Percentiles rank a stretch among this genome's conserved stretches.
Evolutionary conservation across 1,140 invertebrate genomes (phyloP).

Genomic region (Bursaphelenchus mucronatus): DNA sequence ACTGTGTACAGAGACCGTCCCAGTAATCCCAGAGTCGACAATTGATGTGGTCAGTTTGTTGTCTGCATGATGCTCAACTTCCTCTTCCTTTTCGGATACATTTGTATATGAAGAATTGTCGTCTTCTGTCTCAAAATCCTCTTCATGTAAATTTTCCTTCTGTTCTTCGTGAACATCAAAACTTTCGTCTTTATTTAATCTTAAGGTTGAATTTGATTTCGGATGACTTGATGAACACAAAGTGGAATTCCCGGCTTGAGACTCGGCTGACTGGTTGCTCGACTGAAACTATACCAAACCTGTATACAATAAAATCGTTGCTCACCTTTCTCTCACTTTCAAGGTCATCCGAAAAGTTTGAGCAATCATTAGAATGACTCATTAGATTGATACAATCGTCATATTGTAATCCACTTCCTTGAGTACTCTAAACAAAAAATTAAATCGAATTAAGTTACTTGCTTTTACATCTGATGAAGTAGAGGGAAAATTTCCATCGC

Average conservation of each 20-base stretch:
- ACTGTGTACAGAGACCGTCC: slow-evolving; percentile 9
- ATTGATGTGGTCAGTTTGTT: slow-evolving; percentile 12
- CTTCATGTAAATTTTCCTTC: too few relatives aligned
- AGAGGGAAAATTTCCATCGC: slow-evolving; percentile 4
- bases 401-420: slow-evolving; percentile 15
- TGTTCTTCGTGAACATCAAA: too few relatives aligned
- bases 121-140: slow-evolving; percentile 2
- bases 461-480: slow-evolving; percentile 12
- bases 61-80: not conserved
- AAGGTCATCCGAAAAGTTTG: too few relatives aligned
- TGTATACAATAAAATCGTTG: too few relatives aligned
- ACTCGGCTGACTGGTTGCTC: too few relatives aligned
- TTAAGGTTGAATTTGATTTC: too few relatives aligned
- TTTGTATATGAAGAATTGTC: slow-evolving; percentile 8
- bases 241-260: too few relatives aligned
- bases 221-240: too few relatives aligned
- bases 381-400: slow-evolving; percentile 9
- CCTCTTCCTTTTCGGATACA: not conserved
- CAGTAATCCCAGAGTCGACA: slow-evolving; percentile 6
- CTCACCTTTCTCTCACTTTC: too few relatives aligned
- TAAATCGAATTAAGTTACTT: not conserved
- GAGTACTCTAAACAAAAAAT: slow-evolving; percentile 11
- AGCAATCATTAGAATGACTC: not conserved
- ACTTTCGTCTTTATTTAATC: too few relatives aligned
- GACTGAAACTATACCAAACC: too few relatives aligned